phyloP scores from a whole-genome alignment of 2,888 invertebrate species.

The Lepidochrysops patricia region DNA sequence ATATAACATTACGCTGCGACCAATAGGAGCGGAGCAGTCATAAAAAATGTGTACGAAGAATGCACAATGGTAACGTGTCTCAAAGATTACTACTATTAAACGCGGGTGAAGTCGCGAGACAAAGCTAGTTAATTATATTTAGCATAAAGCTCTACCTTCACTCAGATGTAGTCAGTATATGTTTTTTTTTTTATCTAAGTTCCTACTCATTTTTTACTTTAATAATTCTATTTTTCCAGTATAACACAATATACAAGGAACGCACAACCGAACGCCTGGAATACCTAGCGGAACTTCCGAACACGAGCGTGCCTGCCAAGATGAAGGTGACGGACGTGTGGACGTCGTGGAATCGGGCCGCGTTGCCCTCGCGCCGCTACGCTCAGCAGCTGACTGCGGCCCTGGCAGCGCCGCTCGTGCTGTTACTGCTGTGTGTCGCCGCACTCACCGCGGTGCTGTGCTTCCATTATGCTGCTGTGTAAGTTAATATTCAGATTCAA shows the following conservation, averaged over 20 bases:
- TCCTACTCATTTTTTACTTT: no score
- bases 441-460: conserved; percentile 82
- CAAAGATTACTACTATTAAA: no score
- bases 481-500: conserved; percentile 55
- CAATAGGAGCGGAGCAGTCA: no score
- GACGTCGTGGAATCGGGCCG: conserved; percentile 75
- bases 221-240: conserved; percentile 40
- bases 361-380: conserved; percentile 81
- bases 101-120: no score
- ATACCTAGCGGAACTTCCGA: conserved; percentile 44
- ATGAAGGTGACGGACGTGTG: conserved; percentile 48
- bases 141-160: no score
- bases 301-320: conserved; percentile 32
- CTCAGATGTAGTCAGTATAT: no score
- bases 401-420: conserved; percentile 79
- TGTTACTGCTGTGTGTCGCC: conserved; percentile 78
- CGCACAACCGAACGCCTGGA: conserved; percentile 48
- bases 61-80: no score
- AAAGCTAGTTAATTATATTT: no score
- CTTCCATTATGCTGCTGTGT: conserved; percentile 85
- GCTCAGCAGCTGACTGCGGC: conserved; percentile 80
- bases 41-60: no score
- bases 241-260: conserved; percentile 55
- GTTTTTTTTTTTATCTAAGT: no score
- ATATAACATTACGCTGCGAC: background rate